Evolutionary conservation across 2,113 vertebrate species (phyloP).

Genomic region (Noctilio leporinus): DNA sequence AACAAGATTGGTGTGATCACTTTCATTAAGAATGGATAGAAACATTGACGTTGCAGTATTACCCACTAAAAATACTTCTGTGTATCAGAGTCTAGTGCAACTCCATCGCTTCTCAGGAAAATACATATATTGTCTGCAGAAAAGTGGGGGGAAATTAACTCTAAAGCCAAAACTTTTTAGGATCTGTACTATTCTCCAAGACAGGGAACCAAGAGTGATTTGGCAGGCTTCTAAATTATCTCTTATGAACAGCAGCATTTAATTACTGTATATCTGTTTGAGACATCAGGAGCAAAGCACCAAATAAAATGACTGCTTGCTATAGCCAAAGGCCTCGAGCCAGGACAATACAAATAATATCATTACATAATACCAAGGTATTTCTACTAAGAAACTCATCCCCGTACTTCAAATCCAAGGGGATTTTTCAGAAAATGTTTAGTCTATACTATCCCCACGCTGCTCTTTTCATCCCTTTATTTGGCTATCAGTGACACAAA

Average conservation of each 20-base stretch:
- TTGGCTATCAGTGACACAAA: background rate
- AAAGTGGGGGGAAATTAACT: background rate
- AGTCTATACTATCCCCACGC: fast-evolving
- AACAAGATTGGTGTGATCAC: background rate
- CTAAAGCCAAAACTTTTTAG: background rate
- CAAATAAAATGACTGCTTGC: background rate
- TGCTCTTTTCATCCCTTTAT: background rate
- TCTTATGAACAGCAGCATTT: background rate
- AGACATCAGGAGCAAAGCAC: background rate
- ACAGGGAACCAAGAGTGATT: background rate
- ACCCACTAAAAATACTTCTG: background rate
- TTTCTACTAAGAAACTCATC: background rate
- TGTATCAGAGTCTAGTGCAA: background rate
- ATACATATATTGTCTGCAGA: background rate
- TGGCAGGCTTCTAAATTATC: background rate
- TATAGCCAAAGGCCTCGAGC: background rate
- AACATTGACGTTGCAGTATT: background rate
- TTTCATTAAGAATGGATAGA: background rate
- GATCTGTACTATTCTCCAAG: background rate
- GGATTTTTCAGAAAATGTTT: background rate
- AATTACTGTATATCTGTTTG: background rate
- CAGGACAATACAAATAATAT: background rate
- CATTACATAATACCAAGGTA: background rate
- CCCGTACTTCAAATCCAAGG: background rate
- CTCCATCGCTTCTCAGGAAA: background rate